Base-by-base conservation (phyloP, 2,113 vertebrate genomes). In the Prinia subflava region DNA sequence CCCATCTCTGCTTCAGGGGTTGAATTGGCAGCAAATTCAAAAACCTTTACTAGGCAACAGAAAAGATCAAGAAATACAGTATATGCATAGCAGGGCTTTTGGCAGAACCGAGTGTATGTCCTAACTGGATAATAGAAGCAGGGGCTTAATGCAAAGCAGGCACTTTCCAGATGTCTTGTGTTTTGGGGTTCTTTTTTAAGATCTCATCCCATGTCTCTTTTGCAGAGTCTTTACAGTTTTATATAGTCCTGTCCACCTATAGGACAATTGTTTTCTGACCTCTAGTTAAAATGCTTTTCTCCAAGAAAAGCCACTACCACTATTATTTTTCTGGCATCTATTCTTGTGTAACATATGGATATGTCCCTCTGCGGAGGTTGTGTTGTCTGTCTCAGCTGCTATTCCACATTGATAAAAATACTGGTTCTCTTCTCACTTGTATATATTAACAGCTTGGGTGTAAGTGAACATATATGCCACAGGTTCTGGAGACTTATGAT, bases 401-500 rank as follows among this genome's bases (percentile, higher is more conserved):
- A 50, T 94, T 94, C 81, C 95, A 95, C 95, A 95, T 95, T 95
- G 96, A 95, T 96, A 97, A 95, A 97, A 97, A 97, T 96, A 96
- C 88, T 84, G 62, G 73, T 94, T 97, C 85, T 87, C 67, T 90
- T 95, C 90, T 95, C 93, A 84, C 93, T 96, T 90, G 57, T 95
- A 67, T 95, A 70, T 92, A 93, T 96, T 96, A 97, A 94, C 93
- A 96, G 96, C 88, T 94, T 95, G 95, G 92, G 85, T 94, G 91
- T 90, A 95, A 96, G 73, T 95, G 94, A 97, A 90, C 85, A 88
- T 95, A 92, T 65, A 97, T 93, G 83, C 80, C 82, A 86, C 78
- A 83, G 92, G 89, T 90, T 95, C 79, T 95, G 93, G 76, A 94
- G 89, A 89, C 52, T 94, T 90, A 81, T 60, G 77, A 95, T 95